These are phyloP conservation scores for Drosophila demipolita DNA, from an alignment of 2,888 invertebrate species.

Conservation along the genomic window DNA sequence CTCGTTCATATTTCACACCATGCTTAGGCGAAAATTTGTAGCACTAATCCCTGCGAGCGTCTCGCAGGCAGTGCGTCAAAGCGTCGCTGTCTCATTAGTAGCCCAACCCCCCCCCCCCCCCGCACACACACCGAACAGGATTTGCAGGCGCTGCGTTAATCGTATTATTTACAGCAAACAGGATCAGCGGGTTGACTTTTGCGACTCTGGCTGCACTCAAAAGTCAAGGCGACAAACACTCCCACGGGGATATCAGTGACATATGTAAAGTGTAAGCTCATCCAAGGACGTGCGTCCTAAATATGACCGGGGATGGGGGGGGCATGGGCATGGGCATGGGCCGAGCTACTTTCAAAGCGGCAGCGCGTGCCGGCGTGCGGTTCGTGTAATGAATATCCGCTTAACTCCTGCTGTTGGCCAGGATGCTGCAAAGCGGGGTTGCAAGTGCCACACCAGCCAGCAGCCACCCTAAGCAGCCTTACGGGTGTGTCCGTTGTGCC, in stretches of 20 bases:
- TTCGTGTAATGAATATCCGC: slow-evolving; percentile 84
- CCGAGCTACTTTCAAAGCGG: slow-evolving; percentile 76
- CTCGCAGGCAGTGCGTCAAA: slow-evolving; percentile 17
- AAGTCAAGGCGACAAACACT: slow-evolving; percentile 81
- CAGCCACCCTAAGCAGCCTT: slow-evolving; percentile 8
- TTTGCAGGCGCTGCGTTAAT: slow-evolving; percentile 79
- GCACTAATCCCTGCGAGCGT: slow-evolving; percentile 62
- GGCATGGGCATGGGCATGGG: slow-evolving; percentile 57
- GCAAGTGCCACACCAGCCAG: slow-evolving; percentile 45
- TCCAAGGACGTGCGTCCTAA: slow-evolving; percentile 53
- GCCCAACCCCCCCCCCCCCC: slow-evolving; percentile 10
- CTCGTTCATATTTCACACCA: slow-evolving; percentile 67
- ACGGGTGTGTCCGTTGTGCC: slow-evolving; percentile 59
- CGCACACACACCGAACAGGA: not conserved
- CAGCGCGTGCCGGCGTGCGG: slow-evolving; percentile 83
- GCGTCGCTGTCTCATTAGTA: slow-evolving; percentile 70
- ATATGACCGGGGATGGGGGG: slow-evolving; percentile 36
- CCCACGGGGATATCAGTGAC: slow-evolving; percentile 86
- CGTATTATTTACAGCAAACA: slow-evolving; percentile 85
- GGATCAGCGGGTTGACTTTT: slow-evolving; percentile 84
- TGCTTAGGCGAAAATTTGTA: slow-evolving; percentile 76
- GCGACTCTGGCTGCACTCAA: slow-evolving; percentile 37
- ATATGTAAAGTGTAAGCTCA: slow-evolving; percentile 85
- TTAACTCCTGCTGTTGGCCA: slow-evolving; percentile 65
- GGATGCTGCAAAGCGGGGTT: slow-evolving; percentile 66